Evolutionary conservation across 2,797 vertebrate genomes (phyloP), one percentile per base, ranked within the genome.

Genomic region (Amazona finschi): DNA sequence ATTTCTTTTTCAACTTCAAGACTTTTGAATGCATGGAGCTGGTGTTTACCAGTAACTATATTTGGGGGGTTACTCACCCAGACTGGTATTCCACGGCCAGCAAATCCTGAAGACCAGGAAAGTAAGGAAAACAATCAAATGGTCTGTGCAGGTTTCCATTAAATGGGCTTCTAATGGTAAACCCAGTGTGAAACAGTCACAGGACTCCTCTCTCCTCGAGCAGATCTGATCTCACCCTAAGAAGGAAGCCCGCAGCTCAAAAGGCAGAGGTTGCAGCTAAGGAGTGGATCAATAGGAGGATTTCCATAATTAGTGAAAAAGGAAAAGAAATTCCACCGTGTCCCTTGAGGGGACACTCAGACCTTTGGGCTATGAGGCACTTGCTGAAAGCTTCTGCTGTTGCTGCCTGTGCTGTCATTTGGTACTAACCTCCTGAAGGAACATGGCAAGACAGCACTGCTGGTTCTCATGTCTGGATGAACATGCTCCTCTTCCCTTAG

Each of bases 381-480:
- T 91, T 90, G 64, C 70, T 93, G 93, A 87, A 52, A 84, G 69
- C 72, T 84, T 69, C 86, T 90, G 86, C 90, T 84, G 64, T 3
- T 75, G 79, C 85, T 0, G n/a, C 79, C 85, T 93, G 87, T n/a
- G 94, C 95, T 96, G 95, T 96, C 94, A 90, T 22, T 96, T 82
- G 93, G 95, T 90, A 92, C 83, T 94, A 95, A 91, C 39, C 87
- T 94, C 87, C 89, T 79, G 92, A 91, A 96, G 94, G 94, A 95
- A 94, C 89, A 69, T 25, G 93, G 95, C 80, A 71, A 95, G 95
- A 94, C 94, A 97, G 94, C 60, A 8, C 90, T 90, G 85, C 93
- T 89, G 91, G 89, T 93, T 94, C 94, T 90, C 80, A 43, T 95
- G 89, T 94, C 86, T 84, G 91, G 66, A 81, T 94, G 93, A 95